These are phyloP conservation scores for Bursaphelenchus okinawaensis DNA, from an alignment of 2,888 invertebrate species.

Conservation along the genomic window DNA sequence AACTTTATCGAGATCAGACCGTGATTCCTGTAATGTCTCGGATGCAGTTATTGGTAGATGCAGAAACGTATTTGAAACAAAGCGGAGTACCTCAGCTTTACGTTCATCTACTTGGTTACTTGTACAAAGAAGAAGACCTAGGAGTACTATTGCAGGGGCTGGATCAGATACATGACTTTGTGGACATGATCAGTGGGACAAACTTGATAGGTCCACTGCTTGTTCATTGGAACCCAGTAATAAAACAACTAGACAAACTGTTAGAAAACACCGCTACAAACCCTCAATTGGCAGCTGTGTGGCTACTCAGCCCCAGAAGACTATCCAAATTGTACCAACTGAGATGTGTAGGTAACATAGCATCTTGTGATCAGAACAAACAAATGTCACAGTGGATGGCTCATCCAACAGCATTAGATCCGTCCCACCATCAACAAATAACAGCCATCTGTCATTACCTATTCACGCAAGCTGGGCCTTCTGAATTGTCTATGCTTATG, in stretches of 20 bases:
- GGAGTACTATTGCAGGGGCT: conserved; percentile 50
- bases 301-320: conserved; percentile 46
- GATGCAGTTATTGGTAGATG: conserved; percentile 51
- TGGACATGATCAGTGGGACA: conserved; percentile 44
- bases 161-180: conserved; percentile 45
- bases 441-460: conserved; percentile 53
- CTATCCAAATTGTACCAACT: conserved; percentile 52
- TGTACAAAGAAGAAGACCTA: conserved; percentile 45
- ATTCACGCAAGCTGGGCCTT: conserved; percentile 34
- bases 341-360: conserved; percentile 49
- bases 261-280: conserved; percentile 35
- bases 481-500: conserved; percentile 35
- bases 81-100: conserved; percentile 50
- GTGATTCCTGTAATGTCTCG: conserved; percentile 35
- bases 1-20: conserved; percentile 8
- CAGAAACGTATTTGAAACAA: conserved; percentile 45
- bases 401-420: conserved; percentile 40
- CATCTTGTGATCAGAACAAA: conserved; percentile 43
- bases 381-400: conserved; percentile 45
- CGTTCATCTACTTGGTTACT: conserved; percentile 41
- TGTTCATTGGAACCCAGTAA: conserved; percentile 44
- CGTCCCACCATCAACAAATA: conserved; percentile 50
- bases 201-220: conserved; percentile 35
- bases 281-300: conserved; percentile 48
- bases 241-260: conserved; percentile 43